Evolutionary conservation across 2,888 invertebrate genomes (phyloP).

Genomic region (Sinodicranocentrus sp.): DNA sequence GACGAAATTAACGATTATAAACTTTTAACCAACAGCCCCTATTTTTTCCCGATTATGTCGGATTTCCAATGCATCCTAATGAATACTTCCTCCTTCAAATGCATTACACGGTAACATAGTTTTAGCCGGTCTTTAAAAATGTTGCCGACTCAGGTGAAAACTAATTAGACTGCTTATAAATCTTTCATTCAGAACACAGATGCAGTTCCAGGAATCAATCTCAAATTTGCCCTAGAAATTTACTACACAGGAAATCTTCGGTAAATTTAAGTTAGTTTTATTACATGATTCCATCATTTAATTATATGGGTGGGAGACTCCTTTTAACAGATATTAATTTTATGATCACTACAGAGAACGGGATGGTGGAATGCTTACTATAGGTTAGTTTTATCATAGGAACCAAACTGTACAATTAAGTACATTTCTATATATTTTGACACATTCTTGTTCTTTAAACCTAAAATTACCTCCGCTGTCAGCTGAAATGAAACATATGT

Average conservation of each 20-base stretch:
- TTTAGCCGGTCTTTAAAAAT: no score
- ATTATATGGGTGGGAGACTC: background rate
- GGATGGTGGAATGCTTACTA: constrained; percentile 24
- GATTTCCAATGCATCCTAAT: constrained; percentile 36
- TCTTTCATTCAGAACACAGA: constrained; percentile 30
- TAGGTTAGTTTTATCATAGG: no score
- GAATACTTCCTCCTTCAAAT: constrained; percentile 45
- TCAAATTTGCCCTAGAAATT: constrained; percentile 33
- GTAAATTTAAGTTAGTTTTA: background rate
- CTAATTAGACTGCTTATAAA: background rate
- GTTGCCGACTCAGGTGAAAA: background rate
- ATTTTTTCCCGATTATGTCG: constrained; percentile 62
- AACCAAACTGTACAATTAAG: no score
- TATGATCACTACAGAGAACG: constrained; percentile 8
- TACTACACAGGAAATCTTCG: constrained; percentile 52
- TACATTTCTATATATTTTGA: no score
- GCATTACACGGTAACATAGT: background rate
- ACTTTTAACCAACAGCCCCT: constrained; percentile 25
- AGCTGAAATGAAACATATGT: no score
- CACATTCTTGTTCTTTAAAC: no score
- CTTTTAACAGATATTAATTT: background rate
- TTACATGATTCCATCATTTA: no score
- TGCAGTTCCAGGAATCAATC: background rate
- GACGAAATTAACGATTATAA: no score
- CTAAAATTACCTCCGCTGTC: no score